Evolutionary conservation across 2,797 vertebrate genomes (phyloP), one percentile per base, ranked within the genome.

Genomic region (Channa striata): DNA sequence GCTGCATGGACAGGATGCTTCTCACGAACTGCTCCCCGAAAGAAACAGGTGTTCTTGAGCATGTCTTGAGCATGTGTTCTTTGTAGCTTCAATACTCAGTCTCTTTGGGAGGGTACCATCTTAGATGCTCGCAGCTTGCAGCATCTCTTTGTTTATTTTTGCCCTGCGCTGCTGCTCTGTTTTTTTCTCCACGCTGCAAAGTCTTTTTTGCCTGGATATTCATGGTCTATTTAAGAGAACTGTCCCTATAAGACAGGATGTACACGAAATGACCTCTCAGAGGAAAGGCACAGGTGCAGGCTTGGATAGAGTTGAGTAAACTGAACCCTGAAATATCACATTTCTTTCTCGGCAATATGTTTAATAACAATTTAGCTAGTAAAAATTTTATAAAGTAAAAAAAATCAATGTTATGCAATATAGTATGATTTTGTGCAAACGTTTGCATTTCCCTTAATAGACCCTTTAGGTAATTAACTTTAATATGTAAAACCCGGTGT

Each of bases 21-120:
- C 72, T 86, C 61, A 61, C 48, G 85, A 82, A 73, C 70, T 56
- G 59, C 21, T 77, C 54, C 72, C 75, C 81, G 63, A 40, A 75
- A 84, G 58, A 72, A 83, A 77, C 74, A 86, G 81, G 72, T 91
- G 89, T 91, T 90, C 90, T 92, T 91, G 89, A 85, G 54, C 83
- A 68, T 71, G 71, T 78, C 90, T 92, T 91, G 89, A 85, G 57
- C 83, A 68, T 71, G 71, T 78, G 78, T 72, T 52, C 62, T 84
- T 83, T 80, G 72, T 74, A 67, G 73, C 80, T 57, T 74, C 42
- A 39, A 44, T 74, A 57, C 76, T 58, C 9, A 51, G 40, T 72
- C 68, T 79, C 56, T 49, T 59, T 74, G 63, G 65, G 74, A 88
- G 66, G 72, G 68, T 84, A 46, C 58, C 69, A 65, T 68, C 49